Base-by-base conservation (phyloP, 2,797 vertebrate genomes). In the Thripadectes ignobilis region DNA sequence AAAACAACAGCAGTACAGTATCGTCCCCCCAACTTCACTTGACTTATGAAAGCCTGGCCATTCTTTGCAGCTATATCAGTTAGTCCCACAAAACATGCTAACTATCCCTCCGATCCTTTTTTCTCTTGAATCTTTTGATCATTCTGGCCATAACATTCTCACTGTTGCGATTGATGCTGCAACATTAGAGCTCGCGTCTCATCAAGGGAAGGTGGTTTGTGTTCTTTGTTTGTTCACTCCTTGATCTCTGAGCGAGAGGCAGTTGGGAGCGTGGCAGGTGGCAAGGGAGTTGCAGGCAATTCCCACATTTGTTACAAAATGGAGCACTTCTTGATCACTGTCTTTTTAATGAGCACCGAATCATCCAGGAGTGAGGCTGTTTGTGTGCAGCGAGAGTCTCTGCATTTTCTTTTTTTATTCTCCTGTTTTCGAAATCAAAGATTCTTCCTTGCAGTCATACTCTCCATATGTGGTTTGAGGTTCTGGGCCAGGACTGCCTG, bases 21-120 rank as follows among this genome's bases (percentile, higher is more conserved):
- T 15, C 0, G 0, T 13, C n/a, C 61, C 62, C 21, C 9, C 72
- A 83, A 0, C 58, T 38, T n/a, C 32, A 21, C 65, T 0, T 6
- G 34, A 68, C 66, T 54, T 57, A 11, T 20, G 49, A 92, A 74
- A 90, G 48, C 57, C 68, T 63, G 21, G 32, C 24, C 29, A 2
- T 34, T 51, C 71, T 74, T 14, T 13, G 49, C 49, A 84, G 54
- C 57, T 57, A 1, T 4, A 7, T 23, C 22, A 71, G 76, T 54
- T 5, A 76, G 17, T 19, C 49, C 54, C 72, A 36, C 30, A 62
- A 54, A 89, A 84, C 65, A 23, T 0, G 10, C 52, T 27, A 62
- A 66, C 77, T 38, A 52, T 7, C 29, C 43, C 74, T 17, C 27
- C 38, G 22, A 20, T 7, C 55, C n/a, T 58, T 79, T 76, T 7